Conservation (phyloP, 2,888 invertebrate species). For the Amphipoea oculea region DNA sequence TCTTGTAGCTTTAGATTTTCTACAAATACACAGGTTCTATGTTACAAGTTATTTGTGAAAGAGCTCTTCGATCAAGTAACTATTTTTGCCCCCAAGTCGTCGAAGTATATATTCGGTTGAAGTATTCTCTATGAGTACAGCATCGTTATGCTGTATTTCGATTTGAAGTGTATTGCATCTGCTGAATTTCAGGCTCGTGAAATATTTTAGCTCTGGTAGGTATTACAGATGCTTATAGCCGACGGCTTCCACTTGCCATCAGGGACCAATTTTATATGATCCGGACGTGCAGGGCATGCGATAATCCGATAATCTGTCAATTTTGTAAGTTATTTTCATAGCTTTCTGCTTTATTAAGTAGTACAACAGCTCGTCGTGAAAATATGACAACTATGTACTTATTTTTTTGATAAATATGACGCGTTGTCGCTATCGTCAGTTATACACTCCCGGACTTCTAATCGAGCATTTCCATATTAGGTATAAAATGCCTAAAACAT, state of each 20-base stretch:
- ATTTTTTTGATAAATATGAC: too few relatives aligned
- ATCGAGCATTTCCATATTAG: too few relatives aligned
- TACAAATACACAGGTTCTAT: neutral
- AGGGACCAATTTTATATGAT: neutral
- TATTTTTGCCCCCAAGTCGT: neutral
- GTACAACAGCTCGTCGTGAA: neutral
- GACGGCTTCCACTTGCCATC: neutral
- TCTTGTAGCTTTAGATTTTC: neutral
- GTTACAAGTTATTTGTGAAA: neutral
- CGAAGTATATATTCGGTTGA: neutral
- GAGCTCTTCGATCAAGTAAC: neutral
- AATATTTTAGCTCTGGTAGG: neutral
- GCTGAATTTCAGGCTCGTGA: neutral
- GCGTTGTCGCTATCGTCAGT: too few relatives aligned
- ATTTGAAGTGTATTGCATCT: neutral
- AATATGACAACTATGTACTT: neutral
- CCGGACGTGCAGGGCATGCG: too few relatives aligned
- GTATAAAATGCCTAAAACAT: neutral
- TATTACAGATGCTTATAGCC: neutral
- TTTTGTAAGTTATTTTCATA: neutral
- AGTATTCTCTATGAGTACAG: neutral
- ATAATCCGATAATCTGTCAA: neutral
- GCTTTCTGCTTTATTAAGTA: neutral
- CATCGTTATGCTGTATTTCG: neutral
- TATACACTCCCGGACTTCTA: too few relatives aligned